These are phyloP conservation scores for Poicephalus gulielmi DNA, from an alignment of 2,113 vertebrate species.

Conservation along the genomic window DNA sequence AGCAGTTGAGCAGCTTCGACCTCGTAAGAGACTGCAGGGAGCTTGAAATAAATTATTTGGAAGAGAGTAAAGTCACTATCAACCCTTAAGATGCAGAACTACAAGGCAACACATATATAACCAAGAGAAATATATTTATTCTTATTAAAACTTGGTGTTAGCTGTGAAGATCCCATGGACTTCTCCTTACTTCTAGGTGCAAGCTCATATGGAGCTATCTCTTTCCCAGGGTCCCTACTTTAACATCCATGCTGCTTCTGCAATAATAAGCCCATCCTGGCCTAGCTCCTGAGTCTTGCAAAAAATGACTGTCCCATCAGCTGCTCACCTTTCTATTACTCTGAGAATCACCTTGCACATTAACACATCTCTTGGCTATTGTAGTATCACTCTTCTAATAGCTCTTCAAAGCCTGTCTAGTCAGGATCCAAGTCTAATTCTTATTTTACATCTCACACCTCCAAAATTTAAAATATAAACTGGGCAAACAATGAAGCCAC, in stretches of 20 bases:
- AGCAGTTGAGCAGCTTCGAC: not conserved
- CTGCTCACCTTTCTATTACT: not conserved
- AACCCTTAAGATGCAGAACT: not conserved
- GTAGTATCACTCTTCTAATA: not conserved
- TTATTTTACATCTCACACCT: not conserved
- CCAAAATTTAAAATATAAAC: not conserved
- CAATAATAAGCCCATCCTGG: not conserved
- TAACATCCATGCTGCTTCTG: not conserved
- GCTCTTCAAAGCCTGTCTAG: not conserved
- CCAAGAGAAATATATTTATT: not conserved
- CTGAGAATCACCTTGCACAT: not conserved
- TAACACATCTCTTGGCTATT: not conserved
- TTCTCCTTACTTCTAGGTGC: not conserved
- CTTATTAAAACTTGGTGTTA: not conserved
- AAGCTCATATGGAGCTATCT: not conserved
- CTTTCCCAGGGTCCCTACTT: not conserved
- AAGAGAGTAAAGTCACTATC: not conserved
- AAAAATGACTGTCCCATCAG: not conserved
- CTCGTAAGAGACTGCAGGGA: not conserved
- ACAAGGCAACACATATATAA: not conserved
- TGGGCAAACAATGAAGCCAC: not conserved
- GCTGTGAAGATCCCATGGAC: not conserved
- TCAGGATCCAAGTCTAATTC: not conserved
- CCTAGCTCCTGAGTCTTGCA: not conserved
- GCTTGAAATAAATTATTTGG: not conserved